Base-by-base conservation (phyloP, 1,140 invertebrate genomes). In the Rhyacophila brunnea region DNA sequence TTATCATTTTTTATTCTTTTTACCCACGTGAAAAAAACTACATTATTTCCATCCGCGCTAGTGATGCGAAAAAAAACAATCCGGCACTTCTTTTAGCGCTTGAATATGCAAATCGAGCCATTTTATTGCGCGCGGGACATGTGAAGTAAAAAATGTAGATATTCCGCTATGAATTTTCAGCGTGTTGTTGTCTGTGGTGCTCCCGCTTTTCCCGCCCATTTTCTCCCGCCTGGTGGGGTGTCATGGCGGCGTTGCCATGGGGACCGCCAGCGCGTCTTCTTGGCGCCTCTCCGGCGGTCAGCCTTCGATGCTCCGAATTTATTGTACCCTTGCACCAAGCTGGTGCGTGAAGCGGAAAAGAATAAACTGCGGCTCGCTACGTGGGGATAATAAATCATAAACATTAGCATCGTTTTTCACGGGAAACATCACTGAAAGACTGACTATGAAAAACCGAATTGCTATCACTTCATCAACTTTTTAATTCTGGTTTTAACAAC, bases 241-340 rank as follows among this genome's bases (percentile, higher is more conserved):
- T 45, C 43, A 19, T 19, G 43, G 43, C 43, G 43, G 43, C 23
- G 43, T 45, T 45, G 43, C 43, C 43, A 45, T 45, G 15, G 43
- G 2, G 43, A 45, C 43, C 43, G 43, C 43, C 43, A 15, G 15
- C 43, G 23, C 23, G 43, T 45, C 43, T 45, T 17, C 10, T 17
- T 45, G 43, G 43, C 43, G 43, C 43, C 43, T 28, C 23, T 45
- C 18, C 18, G 43, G 5, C 43, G 43, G 43, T 45, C 43, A 45
- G 18, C 43, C 4, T 9, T 28, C 23, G 3, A 28, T 28, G 23
- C 23, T 28, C 4, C 23, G 23, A 28, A 28, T 28, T 28, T 28
- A 28, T 28, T 28, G 9, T 28, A 28, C 23, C 4, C 9, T 28
- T 28, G 4, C 9, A 5, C 23, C 3, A 28, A 9, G 23, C 23